phyloP scores from a whole-genome alignment of 30 jellyfish, hydroid and myxozoan species.

The Clytia hemisphaerica region DNA sequence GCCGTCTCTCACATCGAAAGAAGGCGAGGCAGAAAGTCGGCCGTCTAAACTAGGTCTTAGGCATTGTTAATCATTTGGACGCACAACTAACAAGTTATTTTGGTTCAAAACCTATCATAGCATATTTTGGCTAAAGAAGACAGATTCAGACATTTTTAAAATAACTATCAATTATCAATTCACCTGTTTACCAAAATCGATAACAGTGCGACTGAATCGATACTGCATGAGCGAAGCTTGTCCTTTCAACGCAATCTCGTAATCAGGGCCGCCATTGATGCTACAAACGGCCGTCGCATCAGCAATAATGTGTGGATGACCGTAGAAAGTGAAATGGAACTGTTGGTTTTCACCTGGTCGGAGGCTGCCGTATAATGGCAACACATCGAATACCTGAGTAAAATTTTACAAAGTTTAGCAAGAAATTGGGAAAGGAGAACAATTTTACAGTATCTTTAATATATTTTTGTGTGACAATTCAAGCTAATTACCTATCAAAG shows the following conservation, averaged over 20 bases:
- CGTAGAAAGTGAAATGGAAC: slow-evolving; percentile 87
- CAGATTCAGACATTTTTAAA: too few species aligned
- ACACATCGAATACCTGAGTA: slow-evolving; percentile 75
- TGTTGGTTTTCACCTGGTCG: slow-evolving; percentile 84
- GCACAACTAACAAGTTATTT: too few species aligned
- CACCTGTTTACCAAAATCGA: slow-evolving; percentile 80
- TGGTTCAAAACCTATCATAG: too few species aligned
- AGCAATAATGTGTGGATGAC: slow-evolving; percentile 82
- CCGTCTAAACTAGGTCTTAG: too few species aligned
- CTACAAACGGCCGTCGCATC: slow-evolving; percentile 85
- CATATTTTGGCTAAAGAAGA: too few species aligned
- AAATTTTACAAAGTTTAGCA: background rate
- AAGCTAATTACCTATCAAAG: too few species aligned
- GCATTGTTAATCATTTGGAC: too few species aligned
- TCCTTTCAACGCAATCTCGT: slow-evolving; percentile 68
- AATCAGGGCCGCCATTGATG: slow-evolving; percentile 90
- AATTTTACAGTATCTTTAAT: too few species aligned
- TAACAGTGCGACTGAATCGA: slow-evolving; percentile 30
- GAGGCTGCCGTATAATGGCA: slow-evolving; percentile 84
- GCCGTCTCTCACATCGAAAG: too few species aligned
- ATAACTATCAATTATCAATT: too few species aligned
- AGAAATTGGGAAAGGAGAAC: background rate
- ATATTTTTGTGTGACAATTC: too few species aligned
- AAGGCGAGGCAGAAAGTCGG: too few species aligned
- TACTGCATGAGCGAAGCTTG: slow-evolving; percentile 85